Evolutionary conservation across 1,140 invertebrate species (phyloP).

Genomic region (Drosophila sproati): DNA sequence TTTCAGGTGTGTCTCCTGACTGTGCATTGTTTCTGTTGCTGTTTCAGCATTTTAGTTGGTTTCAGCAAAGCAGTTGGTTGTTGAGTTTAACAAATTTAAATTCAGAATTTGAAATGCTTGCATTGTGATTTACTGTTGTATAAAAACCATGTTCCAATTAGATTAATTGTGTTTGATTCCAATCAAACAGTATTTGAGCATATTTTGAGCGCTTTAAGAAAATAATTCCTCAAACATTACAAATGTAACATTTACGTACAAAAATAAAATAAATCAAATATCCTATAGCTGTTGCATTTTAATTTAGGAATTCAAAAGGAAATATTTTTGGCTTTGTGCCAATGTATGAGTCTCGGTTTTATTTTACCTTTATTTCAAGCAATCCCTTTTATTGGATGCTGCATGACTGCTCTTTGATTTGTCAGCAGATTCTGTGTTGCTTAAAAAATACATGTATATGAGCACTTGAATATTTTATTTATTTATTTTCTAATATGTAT

Average conservation of each 20-base stretch:
- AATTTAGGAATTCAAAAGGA: slow-evolving; percentile 2
- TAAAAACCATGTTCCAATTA: too few species aligned
- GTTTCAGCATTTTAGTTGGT: slow-evolving; percentile 4
- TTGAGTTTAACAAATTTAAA: neutral
- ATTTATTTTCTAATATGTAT: neutral
- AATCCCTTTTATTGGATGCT: slow-evolving; percentile 9
- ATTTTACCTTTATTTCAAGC: slow-evolving; percentile 11
- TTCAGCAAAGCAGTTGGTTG: neutral
- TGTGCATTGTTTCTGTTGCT: slow-evolving; percentile 7
- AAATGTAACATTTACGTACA: too few species aligned
- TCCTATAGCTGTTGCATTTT: neutral
- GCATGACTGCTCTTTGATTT: slow-evolving; percentile 22
- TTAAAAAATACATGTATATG: neutral
- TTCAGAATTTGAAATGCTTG: neutral
- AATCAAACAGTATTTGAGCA: too few species aligned
- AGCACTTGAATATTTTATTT: neutral
- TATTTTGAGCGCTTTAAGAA: too few species aligned
- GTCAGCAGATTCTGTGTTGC: slow-evolving; percentile 27
- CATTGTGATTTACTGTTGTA: too few species aligned
- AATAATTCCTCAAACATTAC: too few species aligned
- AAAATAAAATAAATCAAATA: neutral
- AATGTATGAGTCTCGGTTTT: neutral
- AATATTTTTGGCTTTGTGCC: neutral
- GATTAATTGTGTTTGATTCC: too few species aligned
- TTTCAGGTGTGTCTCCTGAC: slow-evolving; percentile 1